Base-by-base conservation (phyloP, 2,888 invertebrate species). In the Acheta domesticus region DNA sequence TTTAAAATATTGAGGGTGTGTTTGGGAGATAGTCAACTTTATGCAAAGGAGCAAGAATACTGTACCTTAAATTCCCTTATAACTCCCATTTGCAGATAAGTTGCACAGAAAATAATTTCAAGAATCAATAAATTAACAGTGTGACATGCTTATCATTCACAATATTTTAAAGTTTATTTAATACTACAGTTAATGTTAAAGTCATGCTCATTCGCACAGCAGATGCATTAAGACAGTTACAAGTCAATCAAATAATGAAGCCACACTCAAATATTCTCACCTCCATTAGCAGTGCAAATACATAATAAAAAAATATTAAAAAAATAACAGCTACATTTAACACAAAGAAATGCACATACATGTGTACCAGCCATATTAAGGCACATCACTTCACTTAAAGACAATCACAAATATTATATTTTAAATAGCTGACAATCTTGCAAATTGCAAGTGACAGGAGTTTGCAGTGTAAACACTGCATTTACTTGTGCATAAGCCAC, bases 31-130 rank as follows among this genome's bases (percentile, higher is more conserved):
- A 62, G 62, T n/a, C n/a, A n/a, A 62, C n/a, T 62, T 62, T 14
- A 62, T 62, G 62, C 62, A 62, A 62, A 62, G 62, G 62, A 62
- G 62, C 62, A 62, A 62, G 62, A 62, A 62, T 62, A 62, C 62
- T 62, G 62, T 62, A 62, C 62, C 62, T 62, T 62, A 62, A 62
- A 62, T 62, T 62, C 62, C 62, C 62, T 62, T 62, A 62, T 62
- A 62, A 62, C 62, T 62, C 62, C 62, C 62, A 62, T 62, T 62
- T 62, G 62, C 62, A 62, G 62, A 19, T 62, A 19, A 62, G 62
- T 62, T 62, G 62, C 62, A 62, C 62, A 62, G 62, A 62, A 62
- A 62, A 62, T 62, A 62, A 62, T 62, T 62, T 62, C 62, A 62
- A 62, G 62, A 62, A 62, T 62, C 62, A 62, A 62, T 62, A 62